Evolutionary conservation across 2,797 vertebrate genomes (phyloP), one percentile per base, ranked within the genome.

Genomic region (Myiothlypis coronata): DNA sequence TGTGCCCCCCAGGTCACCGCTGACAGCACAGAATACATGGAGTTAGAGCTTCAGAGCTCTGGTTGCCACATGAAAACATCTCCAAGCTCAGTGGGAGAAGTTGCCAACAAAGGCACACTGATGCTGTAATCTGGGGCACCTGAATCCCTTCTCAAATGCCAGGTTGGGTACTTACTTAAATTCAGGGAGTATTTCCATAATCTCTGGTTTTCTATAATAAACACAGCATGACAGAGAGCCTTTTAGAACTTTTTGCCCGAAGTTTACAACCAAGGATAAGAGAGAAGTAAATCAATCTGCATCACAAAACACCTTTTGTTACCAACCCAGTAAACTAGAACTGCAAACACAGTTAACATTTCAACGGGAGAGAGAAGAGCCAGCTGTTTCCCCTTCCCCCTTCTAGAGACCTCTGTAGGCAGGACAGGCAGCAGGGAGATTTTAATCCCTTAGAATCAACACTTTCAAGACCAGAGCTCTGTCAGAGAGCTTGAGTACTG

Each of bases 301-400:
- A 87, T 63, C 50, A 41, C 65, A 86, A 55, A 92, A 76, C 39
- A 70, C 56, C 50, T 91, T 93, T 86, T 89, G 67, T 90, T 86
- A 50, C 75, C 65, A 72, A 65, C 5, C 4, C 1, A n/a, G 55
- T 77, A 94, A 84, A 92, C 13, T 2, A 77, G 55, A 84, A 84
- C 65, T 56, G 56, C 81, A 93, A 93, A 83, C 83, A 83, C 27
- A 87, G 83, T 82, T 91, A 92, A 71, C 83, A 65, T 76, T 86
- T 89, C 85, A 92, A 26, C 37, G 4, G 4, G 11, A 41, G 46
- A 91, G 71, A 91, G 28, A 74, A 93, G 37, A 93, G 74, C 39
- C 83, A 93, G 83, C 82, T 96, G 94, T 60, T 90, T 85, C 84
- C 44, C 72, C 50, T 76, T 91, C 52, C 83, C 69, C 87, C 46